Base-by-base conservation (phyloP, 1,140 invertebrate species). In the Drosophila miranda region DNA sequence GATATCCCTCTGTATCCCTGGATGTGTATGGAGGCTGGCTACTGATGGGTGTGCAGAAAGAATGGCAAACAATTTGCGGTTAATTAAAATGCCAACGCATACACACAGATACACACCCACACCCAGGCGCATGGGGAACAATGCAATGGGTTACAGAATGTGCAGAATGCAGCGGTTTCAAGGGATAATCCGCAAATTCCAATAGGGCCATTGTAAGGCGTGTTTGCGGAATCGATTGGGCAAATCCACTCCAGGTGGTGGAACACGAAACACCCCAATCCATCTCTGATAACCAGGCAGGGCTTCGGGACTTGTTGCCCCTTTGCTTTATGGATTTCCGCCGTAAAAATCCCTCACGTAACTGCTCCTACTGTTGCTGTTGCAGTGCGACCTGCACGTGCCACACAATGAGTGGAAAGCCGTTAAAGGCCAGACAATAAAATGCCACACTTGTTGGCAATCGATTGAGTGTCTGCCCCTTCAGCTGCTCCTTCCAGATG, bases 391-490 rank as follows among this genome's bases (percentile, higher is more conserved):
- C 57, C 30, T 74, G 78, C 78, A 80, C 78, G 78, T 81, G 73
- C 78, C 67, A 43, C 26, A 59, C 53, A 45, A 68, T 52, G 67
- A 45, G 58, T 56, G 57, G 59, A 72, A 68, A 81, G 56, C 60
- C 62, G 50, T 82, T 82, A 82, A 82, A 75, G 63, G 77, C 57
- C 67, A 63, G 63, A 80, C 80, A 84, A 84, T 84, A 84, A 84
- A 84, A 86, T 63, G 59, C 81, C 68, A 86, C 80, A 84, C 78
- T 86, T 84, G 80, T 86, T 82, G 79, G 75, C 79, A 57, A 81
- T 63, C 53, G 28, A 28, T 44, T 11, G 50, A 68, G 64, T 69
- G 55, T 44, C 45, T 21, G 45, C 16, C 46, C 49, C 16, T 8
- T n/a, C 30, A 30, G 30, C 14, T 49, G 14, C n/a, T 42, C 11